phyloP scores from a whole-genome alignment of 2,797 vertebrate species.

The Tragelaphus eurycerus region DNA sequence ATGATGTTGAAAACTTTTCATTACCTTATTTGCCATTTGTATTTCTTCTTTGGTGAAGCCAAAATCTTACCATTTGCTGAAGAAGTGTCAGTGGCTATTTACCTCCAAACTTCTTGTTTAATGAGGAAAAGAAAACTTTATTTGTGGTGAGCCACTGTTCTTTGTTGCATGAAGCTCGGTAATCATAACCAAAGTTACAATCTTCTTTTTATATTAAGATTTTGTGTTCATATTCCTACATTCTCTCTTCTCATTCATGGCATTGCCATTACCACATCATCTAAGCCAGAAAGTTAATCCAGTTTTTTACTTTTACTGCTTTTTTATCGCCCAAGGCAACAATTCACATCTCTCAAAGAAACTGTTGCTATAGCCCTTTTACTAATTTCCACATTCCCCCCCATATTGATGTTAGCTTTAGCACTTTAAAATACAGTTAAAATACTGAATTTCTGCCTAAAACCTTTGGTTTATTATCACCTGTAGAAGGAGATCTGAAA shows the following conservation, averaged over 20 bases:
- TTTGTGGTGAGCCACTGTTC: not conserved
- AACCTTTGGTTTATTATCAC: not conserved
- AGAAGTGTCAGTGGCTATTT: not conserved
- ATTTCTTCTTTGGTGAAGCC: not conserved
- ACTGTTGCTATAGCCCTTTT: not conserved
- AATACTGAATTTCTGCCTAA: not conserved
- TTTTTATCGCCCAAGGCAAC: not conserved
- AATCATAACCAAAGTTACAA: not conserved
- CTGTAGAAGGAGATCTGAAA: not conserved
- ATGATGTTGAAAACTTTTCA: not conserved
- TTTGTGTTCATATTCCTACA: not conserved
- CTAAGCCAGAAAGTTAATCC: not conserved
- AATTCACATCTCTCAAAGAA: not conserved
- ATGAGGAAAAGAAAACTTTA: not conserved
- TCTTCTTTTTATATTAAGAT: not conserved
- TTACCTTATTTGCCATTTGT: not conserved
- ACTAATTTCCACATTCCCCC: not conserved
- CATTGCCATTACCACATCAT: not conserved
- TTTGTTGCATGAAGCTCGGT: not conserved
- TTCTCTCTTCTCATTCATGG: not conserved
- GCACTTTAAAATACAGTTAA: slow-evolving; percentile 6
- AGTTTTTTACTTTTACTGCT: not conserved
- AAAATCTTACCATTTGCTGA: not conserved
- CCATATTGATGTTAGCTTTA: not conserved
- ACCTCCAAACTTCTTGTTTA: not conserved